phyloP scores from a whole-genome alignment of 2,888 invertebrate genomes.

The Brachynemurus nebulosus region DNA sequence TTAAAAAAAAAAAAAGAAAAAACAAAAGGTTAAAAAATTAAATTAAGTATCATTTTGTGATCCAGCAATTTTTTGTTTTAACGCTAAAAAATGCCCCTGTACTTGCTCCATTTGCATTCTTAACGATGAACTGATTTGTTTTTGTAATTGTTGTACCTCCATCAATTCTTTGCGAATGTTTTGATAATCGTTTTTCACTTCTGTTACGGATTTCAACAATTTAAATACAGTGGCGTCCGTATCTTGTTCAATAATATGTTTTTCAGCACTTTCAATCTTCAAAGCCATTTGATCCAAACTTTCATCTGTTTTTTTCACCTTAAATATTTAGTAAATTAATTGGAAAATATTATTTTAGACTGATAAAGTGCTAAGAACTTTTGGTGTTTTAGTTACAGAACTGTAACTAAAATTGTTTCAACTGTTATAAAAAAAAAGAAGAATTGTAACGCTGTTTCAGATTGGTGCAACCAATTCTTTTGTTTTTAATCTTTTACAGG shows the following conservation, averaged over 20 bases:
- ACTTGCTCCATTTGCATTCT: constrained; percentile 56
- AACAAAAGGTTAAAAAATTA: background rate
- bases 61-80: constrained; percentile 54
- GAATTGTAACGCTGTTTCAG: too few species aligned
- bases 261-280: constrained; percentile 59
- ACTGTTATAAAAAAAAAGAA: too few species aligned
- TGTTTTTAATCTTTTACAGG: too few species aligned
- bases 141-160: constrained; percentile 67
- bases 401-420: too few species aligned
- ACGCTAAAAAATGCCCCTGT: constrained; percentile 57
- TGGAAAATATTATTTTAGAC: background rate
- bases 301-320: constrained; percentile 62
- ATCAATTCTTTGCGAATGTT: constrained; percentile 62
- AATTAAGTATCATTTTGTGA: constrained; percentile 21
- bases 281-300: constrained; percentile 58
- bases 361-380: background rate
- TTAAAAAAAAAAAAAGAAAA: background rate
- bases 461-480: too few species aligned
- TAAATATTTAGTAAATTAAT: background rate
- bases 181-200: constrained; percentile 67
- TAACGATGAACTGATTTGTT: constrained; percentile 61
- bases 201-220: constrained; percentile 60
- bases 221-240: constrained; percentile 54
- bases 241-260: constrained; percentile 36
- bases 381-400: too few species aligned